Percentiles rank a stretch among this genome's conserved stretches.
phyloP scores from a whole-genome alignment of 2,113 vertebrate genomes.

The Pungitius pungitius region DNA sequence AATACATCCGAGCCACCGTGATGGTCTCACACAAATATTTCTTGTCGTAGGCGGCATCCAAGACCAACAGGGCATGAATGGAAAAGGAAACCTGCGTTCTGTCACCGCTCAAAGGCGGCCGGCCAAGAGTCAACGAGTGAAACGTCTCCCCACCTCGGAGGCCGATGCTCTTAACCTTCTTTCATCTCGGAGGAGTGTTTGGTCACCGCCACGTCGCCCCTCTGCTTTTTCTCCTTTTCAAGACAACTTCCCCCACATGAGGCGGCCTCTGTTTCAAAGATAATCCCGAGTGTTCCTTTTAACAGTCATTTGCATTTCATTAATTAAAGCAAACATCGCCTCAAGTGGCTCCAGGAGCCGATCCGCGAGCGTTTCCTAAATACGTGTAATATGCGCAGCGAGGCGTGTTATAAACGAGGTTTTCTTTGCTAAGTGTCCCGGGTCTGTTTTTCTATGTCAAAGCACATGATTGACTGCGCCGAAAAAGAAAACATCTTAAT shows the following conservation, averaged over 20 bases:
- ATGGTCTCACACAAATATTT: slow-evolving; percentile 82
- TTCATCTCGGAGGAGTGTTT: slow-evolving; percentile 63
- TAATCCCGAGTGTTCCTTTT: slow-evolving; percentile 78
- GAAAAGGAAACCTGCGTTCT: slow-evolving; percentile 78
- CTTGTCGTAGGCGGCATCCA: slow-evolving; percentile 72
- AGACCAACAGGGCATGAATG: slow-evolving; percentile 74
- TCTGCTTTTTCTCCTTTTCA: background rate
- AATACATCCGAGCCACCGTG: slow-evolving; percentile 73
- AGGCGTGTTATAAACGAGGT: slow-evolving; percentile 79
- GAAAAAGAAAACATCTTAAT: slow-evolving; percentile 79
- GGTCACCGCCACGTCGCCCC: slow-evolving; percentile 42
- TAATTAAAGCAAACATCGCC: slow-evolving; percentile 78
- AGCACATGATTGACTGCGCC: slow-evolving; percentile 78
- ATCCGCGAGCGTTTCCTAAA: slow-evolving; percentile 72
- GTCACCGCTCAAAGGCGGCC: slow-evolving; percentile 71
- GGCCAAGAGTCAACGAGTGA: slow-evolving; percentile 57
- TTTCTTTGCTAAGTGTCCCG: slow-evolving; percentile 83
- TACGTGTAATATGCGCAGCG: slow-evolving; percentile 68
- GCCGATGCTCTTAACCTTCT: slow-evolving; percentile 62
- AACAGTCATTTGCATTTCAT: slow-evolving; percentile 77
- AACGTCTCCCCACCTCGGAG: slow-evolving; percentile 57
- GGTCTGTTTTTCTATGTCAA: slow-evolving; percentile 82
- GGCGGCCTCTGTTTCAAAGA: slow-evolving; percentile 61
- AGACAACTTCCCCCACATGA: slow-evolving; percentile 36
- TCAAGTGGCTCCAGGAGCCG: slow-evolving; percentile 70